Evolutionary conservation across 1,140 invertebrate species (phyloP), one percentile per base, ranked within the genome.

Genomic region (Pseudomyrmex dendroicus): DNA sequence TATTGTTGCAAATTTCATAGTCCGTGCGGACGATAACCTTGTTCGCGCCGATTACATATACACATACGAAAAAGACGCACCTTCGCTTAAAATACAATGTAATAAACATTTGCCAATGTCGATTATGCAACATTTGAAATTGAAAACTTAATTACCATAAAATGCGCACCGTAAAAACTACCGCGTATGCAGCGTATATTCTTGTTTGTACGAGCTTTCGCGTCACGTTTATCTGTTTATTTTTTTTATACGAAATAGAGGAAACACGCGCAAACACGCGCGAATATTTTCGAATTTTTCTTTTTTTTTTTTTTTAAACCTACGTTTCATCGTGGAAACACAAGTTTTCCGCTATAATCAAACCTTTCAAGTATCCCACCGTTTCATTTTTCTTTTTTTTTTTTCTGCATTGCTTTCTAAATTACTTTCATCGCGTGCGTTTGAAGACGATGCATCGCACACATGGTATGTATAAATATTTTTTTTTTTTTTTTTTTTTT

Each of bases 1-100:
- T 77, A 44, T 56, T 15, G 12, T 44, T 67, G 50, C 48, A 77
- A 77, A 67, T 77, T 77, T 77, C 4, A 13, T 54, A 67, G 9
- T 54, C 56, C 48, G 22, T 54, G 7, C 44, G 4, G 8, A 54
- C 48, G 50, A 12, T 2, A 3, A 20, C 13, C 17, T 3, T 7
- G 46, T 17, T 48, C 13, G 48, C 8, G 8, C 17, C 12, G 20
- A 48, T 54, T 66, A 46, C n/a, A 17, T 54, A 25, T 8, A 67
- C 46, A 17, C 5, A 1, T 56, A 13, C 5, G 0, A 35, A 35
- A 35, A 35, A 35, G 35, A 35, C 35, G 35, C 35, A 35, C 5
- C 35, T 35, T 35, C 7, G 35, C 1, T 17, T n/a, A n/a, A 46
- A n/a, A 15, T 9, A 50, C n/a, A 15, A 9, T 56, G 12, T 22